Evolutionary conservation across 64 coral and sea anemone species (phyloP).

Genomic region (Acropora yongei): DNA sequence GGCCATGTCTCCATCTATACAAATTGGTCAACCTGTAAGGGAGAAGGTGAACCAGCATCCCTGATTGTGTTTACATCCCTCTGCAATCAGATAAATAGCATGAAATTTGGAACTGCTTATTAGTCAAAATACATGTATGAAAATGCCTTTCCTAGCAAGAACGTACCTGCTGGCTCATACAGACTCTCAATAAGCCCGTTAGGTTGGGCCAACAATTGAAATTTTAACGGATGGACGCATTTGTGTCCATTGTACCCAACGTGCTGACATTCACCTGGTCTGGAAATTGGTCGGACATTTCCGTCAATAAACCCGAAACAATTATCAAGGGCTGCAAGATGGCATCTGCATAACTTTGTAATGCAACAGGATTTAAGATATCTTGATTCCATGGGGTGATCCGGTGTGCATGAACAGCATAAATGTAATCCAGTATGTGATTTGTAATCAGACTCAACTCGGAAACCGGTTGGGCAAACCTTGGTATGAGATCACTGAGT

Average conservation of each 20-base stretch:
- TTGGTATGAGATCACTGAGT: too few relatives aligned
- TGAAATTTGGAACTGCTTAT: background rate
- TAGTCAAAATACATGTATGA: background rate
- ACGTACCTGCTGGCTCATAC: background rate
- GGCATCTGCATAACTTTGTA: constrained; percentile 1
- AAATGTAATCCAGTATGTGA: too few relatives aligned
- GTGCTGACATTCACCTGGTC: background rate
- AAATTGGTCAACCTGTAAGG: background rate
- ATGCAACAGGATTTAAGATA: background rate
- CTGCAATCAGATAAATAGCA: background rate
- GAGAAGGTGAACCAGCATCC: background rate
- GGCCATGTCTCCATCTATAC: background rate
- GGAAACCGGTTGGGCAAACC: too few relatives aligned
- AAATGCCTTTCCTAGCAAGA: constrained; percentile 1
- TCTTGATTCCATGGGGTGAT: background rate
- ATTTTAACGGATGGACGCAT: background rate
- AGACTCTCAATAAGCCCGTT: background rate
- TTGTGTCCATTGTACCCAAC: background rate
- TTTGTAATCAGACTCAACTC: too few relatives aligned
- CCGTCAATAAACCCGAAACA: background rate
- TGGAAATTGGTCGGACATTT: background rate
- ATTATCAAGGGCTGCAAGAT: background rate
- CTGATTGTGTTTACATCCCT: background rate
- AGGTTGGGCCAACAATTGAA: background rate
- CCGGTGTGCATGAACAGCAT: background rate